Evolutionary conservation across 2,888 invertebrate species (phyloP).

Genomic region (Troides oblongomaculatus): DNA sequence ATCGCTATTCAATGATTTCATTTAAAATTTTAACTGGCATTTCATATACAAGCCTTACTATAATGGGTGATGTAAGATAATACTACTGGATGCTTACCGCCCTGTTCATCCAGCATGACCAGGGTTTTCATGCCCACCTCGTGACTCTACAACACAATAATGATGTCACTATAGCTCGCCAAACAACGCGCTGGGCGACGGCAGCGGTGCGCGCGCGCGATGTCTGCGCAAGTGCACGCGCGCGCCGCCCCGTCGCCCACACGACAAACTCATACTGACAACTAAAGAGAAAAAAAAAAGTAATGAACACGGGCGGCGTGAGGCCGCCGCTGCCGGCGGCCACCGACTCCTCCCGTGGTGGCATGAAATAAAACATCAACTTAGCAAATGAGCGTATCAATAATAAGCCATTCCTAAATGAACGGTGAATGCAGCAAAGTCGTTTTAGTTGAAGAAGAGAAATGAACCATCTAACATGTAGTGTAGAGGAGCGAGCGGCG

Average conservation of each 20-base stretch:
- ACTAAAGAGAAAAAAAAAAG: slow-evolving; percentile 66
- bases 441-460: slow-evolving; percentile 65
- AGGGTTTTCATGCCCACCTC: slow-evolving; percentile 99
- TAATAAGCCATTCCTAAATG: slow-evolving; percentile 76
- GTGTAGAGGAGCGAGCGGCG: slow-evolving; percentile 64
- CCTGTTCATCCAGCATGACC: slow-evolving; percentile 99
- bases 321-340: slow-evolving; percentile 45
- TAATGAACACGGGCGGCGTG: slow-evolving; percentile 59
- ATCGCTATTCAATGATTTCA: slow-evolving; percentile 68
- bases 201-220: slow-evolving; percentile 55
- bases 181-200: slow-evolving; percentile 66
- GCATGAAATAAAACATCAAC: slow-evolving; percentile 58
- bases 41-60: slow-evolving; percentile 76
- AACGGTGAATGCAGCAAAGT: slow-evolving; percentile 73
- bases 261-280: slow-evolving; percentile 66
- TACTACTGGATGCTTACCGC: slow-evolving; percentile 94
- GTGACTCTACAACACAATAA: slow-evolving; percentile 95
- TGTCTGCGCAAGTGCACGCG: slow-evolving; percentile 26
- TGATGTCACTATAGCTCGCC: slow-evolving; percentile 81
- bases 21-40: slow-evolving; percentile 72
- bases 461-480: slow-evolving; percentile 70
- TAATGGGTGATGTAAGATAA: slow-evolving; percentile 74
- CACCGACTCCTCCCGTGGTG: slow-evolving; percentile 44
- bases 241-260: slow-evolving; percentile 53
- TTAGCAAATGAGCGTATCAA: slow-evolving; percentile 75